These are phyloP conservation scores for Amblyteles armatorius DNA, from an alignment of 2,888 invertebrate genomes.

Conservation along the genomic window DNA sequence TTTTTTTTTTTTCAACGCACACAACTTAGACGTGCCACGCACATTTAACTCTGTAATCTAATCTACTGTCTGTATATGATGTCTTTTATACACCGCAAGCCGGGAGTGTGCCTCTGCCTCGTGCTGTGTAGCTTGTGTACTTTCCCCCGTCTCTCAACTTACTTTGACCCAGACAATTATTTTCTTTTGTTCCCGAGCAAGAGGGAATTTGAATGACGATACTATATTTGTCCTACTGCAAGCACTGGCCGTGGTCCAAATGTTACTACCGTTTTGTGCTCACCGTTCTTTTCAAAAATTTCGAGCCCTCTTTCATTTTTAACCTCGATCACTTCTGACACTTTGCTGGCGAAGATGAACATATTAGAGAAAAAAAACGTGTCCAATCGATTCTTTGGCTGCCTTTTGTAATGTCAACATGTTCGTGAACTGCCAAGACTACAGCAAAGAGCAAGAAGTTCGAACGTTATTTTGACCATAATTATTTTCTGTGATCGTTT, in stretches of 20 bases:
- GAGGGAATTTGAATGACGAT: constrained; percentile 52
- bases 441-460: neutral
- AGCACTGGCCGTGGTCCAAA: constrained; percentile 4
- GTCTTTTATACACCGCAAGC: constrained; percentile 30
- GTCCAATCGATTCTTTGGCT: no score
- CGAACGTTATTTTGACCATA: neutral
- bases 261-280: neutral
- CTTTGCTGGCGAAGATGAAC: neutral
- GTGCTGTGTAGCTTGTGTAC: constrained; percentile 56
- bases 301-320: neutral
- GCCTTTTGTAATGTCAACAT: neutral
- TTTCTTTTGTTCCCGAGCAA: constrained; percentile 36
- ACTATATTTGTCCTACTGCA: constrained; percentile 1
- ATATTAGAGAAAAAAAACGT: neutral
- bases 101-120: constrained; percentile 49
- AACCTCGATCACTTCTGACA: neutral
- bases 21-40: constrained; percentile 36
- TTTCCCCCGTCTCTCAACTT: constrained; percentile 4
- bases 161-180: constrained; percentile 31
- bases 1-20: constrained; percentile 13
- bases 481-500: constrained; percentile 10
- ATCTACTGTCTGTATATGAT: neutral
- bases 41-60: neutral
- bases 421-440: neutral
- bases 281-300: neutral